Base-by-base conservation (phyloP, 2,888 invertebrate genomes). In the Drosophila colorata region DNA sequence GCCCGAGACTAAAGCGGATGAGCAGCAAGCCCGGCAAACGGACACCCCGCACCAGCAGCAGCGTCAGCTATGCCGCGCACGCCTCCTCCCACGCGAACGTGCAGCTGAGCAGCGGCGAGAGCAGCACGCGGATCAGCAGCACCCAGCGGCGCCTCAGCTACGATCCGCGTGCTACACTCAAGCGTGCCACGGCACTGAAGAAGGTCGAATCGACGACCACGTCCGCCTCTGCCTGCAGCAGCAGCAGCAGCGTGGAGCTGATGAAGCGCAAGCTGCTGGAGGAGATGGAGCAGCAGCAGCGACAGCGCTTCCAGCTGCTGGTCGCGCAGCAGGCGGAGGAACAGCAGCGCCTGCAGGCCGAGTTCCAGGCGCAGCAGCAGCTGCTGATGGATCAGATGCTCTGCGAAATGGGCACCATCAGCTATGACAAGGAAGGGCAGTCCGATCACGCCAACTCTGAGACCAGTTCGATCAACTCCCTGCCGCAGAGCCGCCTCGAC, bases 121-220 rank as follows among this genome's bases (percentile, higher is more conserved):
- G 16, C 38, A 14, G 14, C 49, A 9, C 23, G 2, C 33, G n/a
- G 6, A 73, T 80, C 4, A 79, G 65, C 56, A 66, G 63, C 44
- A 64, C 69, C 4, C 69, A 69, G 33, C 69, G 88, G 0, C 68
- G 82, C 0, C 75, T 78, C 23, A 76, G 28, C 65, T 78, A 72
- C 9, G 79, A 81, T 58, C 75, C 79, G 1, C 75, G 64, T 35
- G 73, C 67, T 40, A 56, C 80, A 0, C 4, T 78, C 2, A 81
- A 56, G 11, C 74, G 72, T 1, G 14, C 14, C 2, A 23, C 48
- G n/a, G 9, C 41, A 0, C 14, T 7, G 2, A 60, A 48, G 47
- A 71, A 47, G 9, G 14, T 14, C 38, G 18, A n/a, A n/a, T n/a
- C n/a, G n/a, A n/a, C n/a, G n/a, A n/a, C n/a, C n/a, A n/a, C n/a